A percentile compares a stretch with the other conserved stretches of the same genome.
Evolutionary conservation across 2,797 vertebrate genomes (phyloP).

Genomic region (Cottoperca gobio): DNA sequence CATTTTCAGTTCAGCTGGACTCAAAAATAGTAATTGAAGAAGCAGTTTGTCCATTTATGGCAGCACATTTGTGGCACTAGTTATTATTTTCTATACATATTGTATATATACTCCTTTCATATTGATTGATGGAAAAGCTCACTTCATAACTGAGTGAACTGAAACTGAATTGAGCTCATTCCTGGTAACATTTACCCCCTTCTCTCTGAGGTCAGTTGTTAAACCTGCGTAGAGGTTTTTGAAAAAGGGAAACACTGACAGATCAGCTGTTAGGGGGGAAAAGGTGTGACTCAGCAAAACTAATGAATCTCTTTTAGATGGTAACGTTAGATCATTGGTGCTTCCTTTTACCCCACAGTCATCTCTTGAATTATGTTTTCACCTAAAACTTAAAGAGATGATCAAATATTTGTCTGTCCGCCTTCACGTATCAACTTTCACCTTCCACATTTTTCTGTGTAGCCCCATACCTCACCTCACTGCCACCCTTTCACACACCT

Average conservation of each 20-base stretch:
- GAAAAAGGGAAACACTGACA: conserved; percentile 34
- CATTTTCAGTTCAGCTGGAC: conserved; percentile 65
- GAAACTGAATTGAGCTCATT: conserved; percentile 64
- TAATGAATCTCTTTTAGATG: conserved; percentile 66
- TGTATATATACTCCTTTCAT: conserved; percentile 62
- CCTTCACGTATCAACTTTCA: conserved; percentile 59
- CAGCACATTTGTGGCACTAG: conserved; percentile 51
- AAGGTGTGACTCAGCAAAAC: conserved; percentile 45
- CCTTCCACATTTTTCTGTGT: conserved; percentile 54
- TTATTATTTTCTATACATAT: conserved; percentile 56
- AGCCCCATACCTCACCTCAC: conserved; percentile 65
- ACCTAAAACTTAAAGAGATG: conserved; percentile 62
- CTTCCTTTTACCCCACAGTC: conserved; percentile 81
- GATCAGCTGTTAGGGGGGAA: conserved; percentile 41
- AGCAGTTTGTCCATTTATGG: conserved; percentile 41
- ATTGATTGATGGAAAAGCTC: conserved; percentile 38
- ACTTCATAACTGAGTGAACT: conserved; percentile 49
- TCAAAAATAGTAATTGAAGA: conserved; percentile 31
- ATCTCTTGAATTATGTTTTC: conserved; percentile 57
- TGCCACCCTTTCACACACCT: conserved; percentile 52
- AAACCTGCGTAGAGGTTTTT: conserved; percentile 15
- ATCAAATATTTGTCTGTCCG: conserved; percentile 51
- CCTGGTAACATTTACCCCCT: conserved; percentile 35
- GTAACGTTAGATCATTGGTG: conserved; percentile 83
- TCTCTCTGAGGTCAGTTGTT: conserved; percentile 55